Conservation (phyloP, 1,140 invertebrate genomes). For the Diabrotica virgifera region DNA sequence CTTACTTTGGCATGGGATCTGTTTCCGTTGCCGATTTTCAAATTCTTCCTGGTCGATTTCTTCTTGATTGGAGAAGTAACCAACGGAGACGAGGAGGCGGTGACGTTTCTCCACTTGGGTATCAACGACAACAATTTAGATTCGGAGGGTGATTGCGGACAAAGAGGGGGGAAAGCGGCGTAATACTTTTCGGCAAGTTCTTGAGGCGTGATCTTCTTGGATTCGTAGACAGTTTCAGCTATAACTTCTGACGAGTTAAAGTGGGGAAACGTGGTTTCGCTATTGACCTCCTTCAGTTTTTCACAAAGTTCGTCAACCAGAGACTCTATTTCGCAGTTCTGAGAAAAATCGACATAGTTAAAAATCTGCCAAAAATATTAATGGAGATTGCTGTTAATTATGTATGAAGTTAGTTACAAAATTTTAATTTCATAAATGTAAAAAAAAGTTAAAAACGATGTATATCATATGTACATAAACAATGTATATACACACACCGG, state of each 20-base stretch:
- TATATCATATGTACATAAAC: no score
- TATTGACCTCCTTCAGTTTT: constrained; percentile 51
- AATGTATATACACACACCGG: no score
- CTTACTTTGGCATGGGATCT: constrained; percentile 1
- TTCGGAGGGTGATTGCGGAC: constrained; percentile 15
- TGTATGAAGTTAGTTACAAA: no score
- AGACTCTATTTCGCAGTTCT: constrained; percentile 58
- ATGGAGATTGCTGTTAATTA: not conserved
- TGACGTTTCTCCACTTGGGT: constrained; percentile 31
- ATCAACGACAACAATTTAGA: constrained; percentile 34
- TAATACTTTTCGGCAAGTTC: constrained; percentile 44
- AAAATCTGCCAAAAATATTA: not conserved
- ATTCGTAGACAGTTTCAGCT: constrained; percentile 3
- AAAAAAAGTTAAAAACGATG: no score
- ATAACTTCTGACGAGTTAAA: constrained; percentile 5
- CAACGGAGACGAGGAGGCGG: not conserved
- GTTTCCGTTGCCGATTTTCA: constrained; percentile 11
- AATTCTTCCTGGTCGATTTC: constrained; percentile 12
- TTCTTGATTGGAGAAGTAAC: constrained; percentile 35
- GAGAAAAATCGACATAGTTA: constrained; percentile 26
- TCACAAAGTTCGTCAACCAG: constrained; percentile 59
- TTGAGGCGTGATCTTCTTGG: constrained; percentile 32
- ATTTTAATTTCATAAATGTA: no score
- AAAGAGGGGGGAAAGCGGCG: constrained; percentile 44
- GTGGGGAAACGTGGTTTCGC: constrained; percentile 11